Percentiles rank a stretch among this genome's conserved stretches.
Evolutionary conservation across 2,113 vertebrate genomes (phyloP).

Genomic region (Chaetorhynchus papuensis): DNA sequence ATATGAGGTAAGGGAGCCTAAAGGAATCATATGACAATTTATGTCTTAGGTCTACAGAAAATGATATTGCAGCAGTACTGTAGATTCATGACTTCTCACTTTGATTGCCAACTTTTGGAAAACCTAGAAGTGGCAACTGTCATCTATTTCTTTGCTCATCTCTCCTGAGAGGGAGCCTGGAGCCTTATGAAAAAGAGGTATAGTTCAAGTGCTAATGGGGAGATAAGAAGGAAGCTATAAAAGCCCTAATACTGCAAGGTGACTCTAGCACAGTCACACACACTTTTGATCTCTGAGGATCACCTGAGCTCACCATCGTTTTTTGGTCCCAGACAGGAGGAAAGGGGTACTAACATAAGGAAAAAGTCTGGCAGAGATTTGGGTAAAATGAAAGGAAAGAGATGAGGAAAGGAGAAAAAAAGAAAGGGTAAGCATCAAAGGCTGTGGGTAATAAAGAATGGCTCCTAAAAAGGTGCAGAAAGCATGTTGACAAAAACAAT

Average conservation of each 20-base stretch:
- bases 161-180: background rate
- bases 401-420: background rate
- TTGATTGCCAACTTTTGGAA: conserved; percentile 53
- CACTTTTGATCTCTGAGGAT: background rate
- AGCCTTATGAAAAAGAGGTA: background rate
- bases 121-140: conserved; percentile 17
- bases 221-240: conserved; percentile 2
- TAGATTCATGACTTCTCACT: conserved; percentile 46
- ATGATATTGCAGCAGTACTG: conserved; percentile 19
- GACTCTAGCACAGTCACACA: background rate
- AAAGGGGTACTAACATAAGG: background rate
- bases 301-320: background rate
- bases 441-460: background rate
- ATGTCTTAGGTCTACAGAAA: conserved; percentile 46
- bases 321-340: background rate
- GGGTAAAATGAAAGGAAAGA: background rate
- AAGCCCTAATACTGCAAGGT: background rate
- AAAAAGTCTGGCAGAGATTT: background rate
- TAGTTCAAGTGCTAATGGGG: conserved; percentile 6
- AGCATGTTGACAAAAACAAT: background rate
- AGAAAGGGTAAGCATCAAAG: background rate
- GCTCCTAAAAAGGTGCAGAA: background rate
- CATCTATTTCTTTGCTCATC: conserved; percentile 7
- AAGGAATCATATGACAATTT: conserved; percentile 33
- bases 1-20: conserved; percentile 32